phyloP scores from a whole-genome alignment of 2,113 vertebrate species.

The Leptosomus discolor region DNA sequence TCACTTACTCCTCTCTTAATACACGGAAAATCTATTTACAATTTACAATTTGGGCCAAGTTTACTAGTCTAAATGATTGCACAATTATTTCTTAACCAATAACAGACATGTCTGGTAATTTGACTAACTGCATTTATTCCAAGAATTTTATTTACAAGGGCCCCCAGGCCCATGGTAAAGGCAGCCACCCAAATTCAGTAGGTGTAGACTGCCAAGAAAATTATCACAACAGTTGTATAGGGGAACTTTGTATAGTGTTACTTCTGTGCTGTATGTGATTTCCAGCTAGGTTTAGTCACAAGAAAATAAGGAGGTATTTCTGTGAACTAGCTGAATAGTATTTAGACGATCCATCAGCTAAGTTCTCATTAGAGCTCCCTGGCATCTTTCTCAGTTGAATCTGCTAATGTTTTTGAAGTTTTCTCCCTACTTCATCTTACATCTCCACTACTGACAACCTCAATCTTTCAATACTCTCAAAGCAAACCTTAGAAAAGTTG shows the following conservation, averaged over 20 bases:
- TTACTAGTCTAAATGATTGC: background rate
- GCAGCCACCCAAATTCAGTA: background rate
- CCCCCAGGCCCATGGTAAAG: background rate
- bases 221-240: background rate
- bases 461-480: background rate
- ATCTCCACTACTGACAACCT: background rate
- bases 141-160: background rate
- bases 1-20: background rate
- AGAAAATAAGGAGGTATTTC: background rate
- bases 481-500: background rate
- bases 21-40: background rate
- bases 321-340: background rate
- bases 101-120: background rate
- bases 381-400: background rate
- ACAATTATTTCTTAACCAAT: background rate
- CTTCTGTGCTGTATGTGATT: background rate
- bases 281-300: background rate
- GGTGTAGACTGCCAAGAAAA: background rate
- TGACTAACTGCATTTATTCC: background rate
- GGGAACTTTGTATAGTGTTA: background rate
- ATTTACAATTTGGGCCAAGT: background rate
- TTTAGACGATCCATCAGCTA: background rate
- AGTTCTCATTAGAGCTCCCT: background rate
- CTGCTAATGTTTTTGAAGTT: background rate
- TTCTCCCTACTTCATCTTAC: background rate